Base-by-base conservation (phyloP, 2,888 invertebrate genomes). In the Hirudinaria manillensis region DNA sequence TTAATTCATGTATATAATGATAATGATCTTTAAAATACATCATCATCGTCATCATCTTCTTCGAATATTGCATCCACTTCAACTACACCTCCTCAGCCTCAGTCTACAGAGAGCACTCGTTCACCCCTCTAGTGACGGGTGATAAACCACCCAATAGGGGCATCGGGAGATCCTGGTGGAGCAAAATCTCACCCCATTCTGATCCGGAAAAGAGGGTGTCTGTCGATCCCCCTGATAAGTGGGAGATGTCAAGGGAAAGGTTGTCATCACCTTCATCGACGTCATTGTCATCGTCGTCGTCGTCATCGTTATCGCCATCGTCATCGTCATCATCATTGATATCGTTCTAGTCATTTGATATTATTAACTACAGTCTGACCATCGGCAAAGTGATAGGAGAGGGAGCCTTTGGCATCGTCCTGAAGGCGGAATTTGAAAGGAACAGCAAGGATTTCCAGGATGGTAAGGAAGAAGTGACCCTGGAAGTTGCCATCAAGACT, bases 351-450 rank as follows among this genome's bases (percentile, higher is more conserved):
- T 38, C 70, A 70, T n/a, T 45, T 45, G 10, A 45, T 6, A 45
- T 16, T 1, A 45, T 16, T 45, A 10, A 16, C 29, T 36, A 32
- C 55, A 76, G 76, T n/a, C 51, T 77, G n/a, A 71, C 7, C n/a
- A 21, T 78, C 27, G 78, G 77, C 45, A 76, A 92, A 81, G 90
- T 91, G 32, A 87, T 99, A 1, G 98, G 98, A 0, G 96, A 97
- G 83, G 99, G 99, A 0, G 98, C 97, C 32, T 99, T 99, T 82
- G 99, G 98, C 0, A 93, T 94, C 81, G 98, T 99, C 0, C 91
- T 95, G 67, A 91, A 92, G 85, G 95, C 92, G 0, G 92, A 92
- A 91, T 1, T 45, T 45, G 27, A 36, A n/a, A 51, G n/a, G 34
- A 70, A 70, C 29, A 6, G 7, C 24, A 36, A 70, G 0, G 88